Evolutionary conservation across 1,140 invertebrate genomes (phyloP), one percentile per base, ranked within the genome.

Genomic region (Meloidogyne floridensis): DNA sequence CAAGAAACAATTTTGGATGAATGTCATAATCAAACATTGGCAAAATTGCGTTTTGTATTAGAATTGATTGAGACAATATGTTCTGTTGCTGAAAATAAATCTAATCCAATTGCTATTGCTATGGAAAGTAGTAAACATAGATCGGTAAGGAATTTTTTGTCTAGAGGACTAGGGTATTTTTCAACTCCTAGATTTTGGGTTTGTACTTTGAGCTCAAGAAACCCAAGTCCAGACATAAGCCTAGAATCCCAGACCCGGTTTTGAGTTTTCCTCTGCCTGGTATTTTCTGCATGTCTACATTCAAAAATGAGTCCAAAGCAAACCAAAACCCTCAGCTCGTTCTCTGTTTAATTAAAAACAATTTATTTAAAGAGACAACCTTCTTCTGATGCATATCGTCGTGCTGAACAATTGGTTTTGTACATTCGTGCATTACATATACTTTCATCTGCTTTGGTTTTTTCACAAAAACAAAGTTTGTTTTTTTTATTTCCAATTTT

Each of bases 1-100:
- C 95, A 97, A 91, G 96, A 98, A 91, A 98, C 96, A 32, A 92
- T 98, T 20, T 93, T 98, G 83, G 95, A 96, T 88, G 94, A 94
- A 80, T 95, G 96, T 88, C 96, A 98, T 91, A 96, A 96, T 91
- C 95, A 97, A 90, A 95, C 94, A 6, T 91, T 98, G 84, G 94
- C 95, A 1, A 97, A 97, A 90, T 92, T 98, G 59, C 95, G 95
- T 89, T 98, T 97, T 91, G 95, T 97, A n/a, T 91, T 95, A 59
- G 95, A 95, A 15, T 91, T 98, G 15, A 95, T 95, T 76, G 95
- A 96, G 84, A 81, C 65, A 56, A 74, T 80, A 53, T 92, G 95
- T 80, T 95, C 96, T 80, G 92, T 97, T 56, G 95, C 88, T 1
- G 92, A 93, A 84, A 93, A 93, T 10, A 92, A 94, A 81, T 93